Conservation (phyloP, 2,888 invertebrate genomes). For the Phortica okadai region DNA sequence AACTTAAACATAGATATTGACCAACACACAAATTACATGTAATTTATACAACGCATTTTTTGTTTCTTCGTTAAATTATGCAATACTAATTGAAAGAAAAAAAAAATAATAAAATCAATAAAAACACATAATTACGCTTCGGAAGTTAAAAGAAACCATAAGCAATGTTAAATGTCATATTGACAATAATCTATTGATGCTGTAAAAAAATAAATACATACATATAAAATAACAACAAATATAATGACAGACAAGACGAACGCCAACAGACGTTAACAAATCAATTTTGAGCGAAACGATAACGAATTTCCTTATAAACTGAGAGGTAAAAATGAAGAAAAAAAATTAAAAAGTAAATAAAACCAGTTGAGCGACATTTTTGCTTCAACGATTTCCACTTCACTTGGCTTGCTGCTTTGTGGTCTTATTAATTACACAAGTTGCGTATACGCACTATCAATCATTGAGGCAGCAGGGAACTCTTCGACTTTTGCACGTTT, state of each 20-base stretch:
- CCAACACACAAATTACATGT: constrained; percentile 22
- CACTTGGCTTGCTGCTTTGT: constrained; percentile 6
- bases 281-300: not conserved
- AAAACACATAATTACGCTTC: too few relatives aligned
- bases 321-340: not conserved
- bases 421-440: constrained; percentile 39
- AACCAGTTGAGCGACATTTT: constrained; percentile 11
- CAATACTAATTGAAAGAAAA: constrained; percentile 30
- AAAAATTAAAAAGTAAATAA: constrained; percentile 44
- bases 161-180: too few relatives aligned
- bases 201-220: too few relatives aligned
- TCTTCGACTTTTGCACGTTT: constrained; percentile 29
- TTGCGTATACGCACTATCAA: constrained; percentile 50
- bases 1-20: not conserved
- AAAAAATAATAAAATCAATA: constrained; percentile 40
- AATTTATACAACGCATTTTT: constrained; percentile 51
- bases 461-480: not conserved
- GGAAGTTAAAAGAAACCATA: too few relatives aligned
- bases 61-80: constrained; percentile 30
- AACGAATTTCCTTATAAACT: constrained; percentile 3
- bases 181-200: too few relatives aligned
- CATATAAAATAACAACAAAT: constrained; percentile 37
- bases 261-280: not conserved
- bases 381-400: constrained; percentile 38
- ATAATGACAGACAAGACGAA: not conserved